phyloP scores from a whole-genome alignment of 1,140 invertebrate species.

The Aplysia californica region DNA sequence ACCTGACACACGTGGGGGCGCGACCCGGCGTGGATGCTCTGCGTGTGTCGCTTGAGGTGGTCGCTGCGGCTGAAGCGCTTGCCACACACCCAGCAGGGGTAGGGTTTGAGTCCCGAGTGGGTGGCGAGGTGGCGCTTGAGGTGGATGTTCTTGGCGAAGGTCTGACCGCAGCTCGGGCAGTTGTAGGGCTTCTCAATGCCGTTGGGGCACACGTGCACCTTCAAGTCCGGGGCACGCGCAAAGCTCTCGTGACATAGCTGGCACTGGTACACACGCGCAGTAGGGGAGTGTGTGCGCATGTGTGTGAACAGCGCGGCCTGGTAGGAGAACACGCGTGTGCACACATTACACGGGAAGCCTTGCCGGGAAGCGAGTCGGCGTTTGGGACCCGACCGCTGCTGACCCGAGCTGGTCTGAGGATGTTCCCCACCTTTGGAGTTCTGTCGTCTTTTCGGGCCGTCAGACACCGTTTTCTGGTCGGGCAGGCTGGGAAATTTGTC shows the following conservation, averaged over 20 bases:
- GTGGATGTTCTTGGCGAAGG: conserved; percentile 55
- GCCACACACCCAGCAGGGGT: conserved; percentile 45
- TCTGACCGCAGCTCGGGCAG: conserved; percentile 69
- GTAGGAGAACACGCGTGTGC: conserved; percentile 43
- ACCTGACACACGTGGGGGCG: conserved; percentile 49
- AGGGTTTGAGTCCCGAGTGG: conserved; percentile 53
- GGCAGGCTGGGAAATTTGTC: no score
- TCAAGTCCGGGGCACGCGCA: conserved; percentile 88
- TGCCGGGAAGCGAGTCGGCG: conserved; percentile 26
- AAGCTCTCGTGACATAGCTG: conserved; percentile 87
- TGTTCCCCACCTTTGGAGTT: no score
- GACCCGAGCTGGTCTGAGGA: no score
- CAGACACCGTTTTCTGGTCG: no score
- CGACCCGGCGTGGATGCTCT: conserved; percentile 50
- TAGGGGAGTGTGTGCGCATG: conserved; percentile 67
- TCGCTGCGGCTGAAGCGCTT: conserved; percentile 54
- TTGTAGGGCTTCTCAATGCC: conserved; percentile 78
- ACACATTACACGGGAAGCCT: conserved; percentile 39
- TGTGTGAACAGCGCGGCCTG: conserved; percentile 81
- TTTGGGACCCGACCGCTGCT: not conserved
- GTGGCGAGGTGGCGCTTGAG: conserved; percentile 51
- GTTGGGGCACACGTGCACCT: conserved; percentile 82
- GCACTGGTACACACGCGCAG: conserved; percentile 69
- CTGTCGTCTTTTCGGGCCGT: no score
- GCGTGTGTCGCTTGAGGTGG: conserved; percentile 52